phyloP scores from a whole-genome alignment of 2,888 invertebrate species.

The Timema cristinae region DNA sequence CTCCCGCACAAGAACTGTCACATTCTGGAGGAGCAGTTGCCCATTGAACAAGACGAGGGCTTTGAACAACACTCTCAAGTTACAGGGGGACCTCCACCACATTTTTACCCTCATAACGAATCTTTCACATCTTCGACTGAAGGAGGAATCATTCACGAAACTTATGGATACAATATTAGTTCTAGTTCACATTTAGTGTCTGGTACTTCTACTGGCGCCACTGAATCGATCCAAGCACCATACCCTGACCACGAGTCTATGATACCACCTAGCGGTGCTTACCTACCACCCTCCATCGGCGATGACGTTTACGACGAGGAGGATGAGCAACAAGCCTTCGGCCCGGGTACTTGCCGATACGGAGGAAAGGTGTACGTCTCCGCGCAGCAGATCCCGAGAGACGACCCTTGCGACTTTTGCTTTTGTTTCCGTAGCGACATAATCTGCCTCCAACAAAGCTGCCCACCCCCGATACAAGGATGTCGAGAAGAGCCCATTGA shows the following conservation, averaged over 20 bases:
- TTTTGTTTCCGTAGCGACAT: constrained; percentile 96
- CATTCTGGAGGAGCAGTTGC: background rate
- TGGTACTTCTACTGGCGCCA: background rate
- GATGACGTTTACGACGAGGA: constrained; percentile 50
- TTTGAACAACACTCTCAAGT: too few species aligned
- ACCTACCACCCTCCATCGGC: constrained; percentile 26
- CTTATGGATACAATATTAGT: background rate
- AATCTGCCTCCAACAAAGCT: constrained; percentile 91
- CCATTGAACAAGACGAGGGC: background rate
- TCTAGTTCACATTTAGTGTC: constrained; percentile 4
- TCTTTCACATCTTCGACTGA: too few species aligned
- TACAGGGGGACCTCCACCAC: too few species aligned
- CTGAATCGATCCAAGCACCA: constrained; percentile 10
- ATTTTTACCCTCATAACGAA: too few species aligned
- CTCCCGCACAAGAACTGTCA: background rate
- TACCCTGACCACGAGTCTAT: constrained; percentile 12
- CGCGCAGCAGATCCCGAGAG: constrained; percentile 90
- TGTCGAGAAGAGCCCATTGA: constrained; percentile 89
- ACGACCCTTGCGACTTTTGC: constrained; percentile 94
- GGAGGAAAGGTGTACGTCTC: constrained; percentile 91
- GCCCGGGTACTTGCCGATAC: constrained; percentile 87
- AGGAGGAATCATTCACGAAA: too few species aligned
- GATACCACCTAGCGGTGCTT: constrained; percentile 21
- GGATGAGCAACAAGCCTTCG: constrained; percentile 65
- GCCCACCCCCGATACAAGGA: constrained; percentile 88